Evolutionary conservation across 2,888 invertebrate species (phyloP), one percentile per base, ranked within the genome.

Genomic region (Iphiclides podalirius): DNA sequence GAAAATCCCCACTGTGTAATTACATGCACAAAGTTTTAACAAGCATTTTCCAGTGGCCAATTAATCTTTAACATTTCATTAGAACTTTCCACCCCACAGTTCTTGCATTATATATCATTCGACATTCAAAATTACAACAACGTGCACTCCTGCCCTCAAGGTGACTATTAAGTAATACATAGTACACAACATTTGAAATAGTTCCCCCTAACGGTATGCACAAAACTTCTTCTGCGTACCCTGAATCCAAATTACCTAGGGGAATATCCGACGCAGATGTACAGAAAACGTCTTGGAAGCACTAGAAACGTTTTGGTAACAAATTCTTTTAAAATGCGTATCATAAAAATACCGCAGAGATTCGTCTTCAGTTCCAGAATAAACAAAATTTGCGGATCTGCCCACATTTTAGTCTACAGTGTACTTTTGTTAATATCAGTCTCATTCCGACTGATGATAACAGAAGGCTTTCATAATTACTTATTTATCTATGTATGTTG

Each of bases 181-280:
- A 68, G 48, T 43, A 70, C 66, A 70, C 68, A 72, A 62, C 72
- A 72, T 73, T 70, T 59, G 66, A 64, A 76, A 75, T 72, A 75
- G 79, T 79, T 74, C 71, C 72, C 77, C 75, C 74, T 63, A 66
- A 62, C 73, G 64, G 64, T 70, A 72, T 79, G 77, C 77, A 76
- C 72, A 67, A 70, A 83, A 84, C 77, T 84, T 80, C 75, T 72
- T 73, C 76, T 68, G 63, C 69, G 70, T 62, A 68, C 69, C 71
- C 71, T 74, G 82, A 82, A 82, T 80, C 66, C 63, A 67, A 82
- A 85, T 81, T 76, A 78, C 85, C 82, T 74, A 59, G 43, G 65
- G 62, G 64, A 64, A 60, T 66, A 55, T 48, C 57, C 59, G 38
- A 46, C 44, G 54, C 49, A 47, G 50, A 38, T 14, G 12, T 39